These are phyloP conservation scores for Dendropsophus ebraccatus DNA, from an alignment of 2,113 vertebrate genomes.

Conservation along the genomic window DNA sequence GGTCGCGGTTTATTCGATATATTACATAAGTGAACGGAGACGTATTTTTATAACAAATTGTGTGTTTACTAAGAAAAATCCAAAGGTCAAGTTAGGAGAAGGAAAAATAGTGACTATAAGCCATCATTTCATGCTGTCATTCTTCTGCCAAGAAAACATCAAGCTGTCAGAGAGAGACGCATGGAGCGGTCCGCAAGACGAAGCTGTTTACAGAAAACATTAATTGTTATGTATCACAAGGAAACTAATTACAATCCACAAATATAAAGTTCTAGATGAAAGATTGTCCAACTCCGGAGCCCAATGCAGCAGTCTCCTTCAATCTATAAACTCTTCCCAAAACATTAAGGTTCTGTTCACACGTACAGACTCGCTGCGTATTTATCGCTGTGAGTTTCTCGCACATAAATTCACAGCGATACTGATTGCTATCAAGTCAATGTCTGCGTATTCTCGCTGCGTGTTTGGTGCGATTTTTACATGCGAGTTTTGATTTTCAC, in stretches of 20 bases:
- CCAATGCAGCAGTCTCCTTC: slow-evolving; percentile 20
- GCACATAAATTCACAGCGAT: too few relatives aligned
- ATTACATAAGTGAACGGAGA: too few relatives aligned
- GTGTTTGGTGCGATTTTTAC: too few relatives aligned
- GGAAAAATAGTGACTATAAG: slow-evolving; percentile 15
- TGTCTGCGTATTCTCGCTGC: too few relatives aligned
- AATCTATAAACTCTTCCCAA: background rate
- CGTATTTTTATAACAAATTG: slow-evolving; percentile 1
- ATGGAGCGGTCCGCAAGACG: slow-evolving; percentile 34
- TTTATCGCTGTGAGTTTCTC: too few relatives aligned
- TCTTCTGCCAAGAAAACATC: slow-evolving; percentile 49
- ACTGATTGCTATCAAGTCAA: too few relatives aligned
- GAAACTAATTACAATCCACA: slow-evolving; percentile 32
- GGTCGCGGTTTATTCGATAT: too few relatives aligned
- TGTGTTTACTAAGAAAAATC: slow-evolving; percentile 20
- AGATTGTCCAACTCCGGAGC: background rate
- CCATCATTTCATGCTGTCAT: slow-evolving; percentile 19
- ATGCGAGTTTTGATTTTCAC: too few relatives aligned
- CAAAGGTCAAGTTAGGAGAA: slow-evolving; percentile 25
- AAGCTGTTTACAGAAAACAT: slow-evolving; percentile 56
- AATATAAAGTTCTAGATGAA: slow-evolving; percentile 24
- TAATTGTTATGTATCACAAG: slow-evolving; percentile 53
- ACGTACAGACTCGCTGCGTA: too few relatives aligned
- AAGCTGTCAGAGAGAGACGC: slow-evolving; percentile 41
- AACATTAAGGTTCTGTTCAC: too few relatives aligned